These are phyloP conservation scores for Chiroxiphia lanceolata DNA, from an alignment of 2,797 vertebrate genomes.

Conservation along the genomic window DNA sequence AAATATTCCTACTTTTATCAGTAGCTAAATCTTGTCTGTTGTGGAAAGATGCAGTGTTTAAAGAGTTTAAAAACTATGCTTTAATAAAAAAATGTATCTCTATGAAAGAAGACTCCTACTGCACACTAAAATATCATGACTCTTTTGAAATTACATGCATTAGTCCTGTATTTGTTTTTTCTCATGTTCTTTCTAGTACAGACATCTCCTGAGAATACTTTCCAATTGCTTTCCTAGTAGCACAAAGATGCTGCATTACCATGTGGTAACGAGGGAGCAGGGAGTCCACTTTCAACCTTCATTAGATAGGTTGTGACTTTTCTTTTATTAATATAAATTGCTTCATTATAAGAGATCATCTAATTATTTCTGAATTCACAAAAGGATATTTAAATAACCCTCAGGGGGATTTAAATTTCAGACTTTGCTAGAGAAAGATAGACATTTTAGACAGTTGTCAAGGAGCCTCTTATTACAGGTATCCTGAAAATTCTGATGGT, in stretches of 20 bases:
- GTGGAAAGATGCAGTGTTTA: background rate
- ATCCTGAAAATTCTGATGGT: background rate
- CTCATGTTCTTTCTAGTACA: constrained; percentile 9
- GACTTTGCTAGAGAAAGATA: background rate
- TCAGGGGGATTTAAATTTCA: constrained; percentile 49
- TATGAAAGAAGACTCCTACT: background rate
- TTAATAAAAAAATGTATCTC: background rate
- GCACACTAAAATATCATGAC: background rate
- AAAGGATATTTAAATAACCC: constrained; percentile 55
- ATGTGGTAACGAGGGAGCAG: constrained; percentile 40
- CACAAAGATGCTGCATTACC: constrained; percentile 49
- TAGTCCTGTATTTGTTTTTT: background rate
- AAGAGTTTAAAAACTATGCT: background rate
- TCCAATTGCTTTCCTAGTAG: constrained; percentile 51
- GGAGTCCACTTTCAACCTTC: constrained; percentile 31
- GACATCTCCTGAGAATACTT: constrained; percentile 44
- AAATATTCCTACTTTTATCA: constrained; percentile 3
- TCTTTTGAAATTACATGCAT: background rate
- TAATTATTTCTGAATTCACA: constrained; percentile 74
- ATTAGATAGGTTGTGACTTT: constrained; percentile 51
- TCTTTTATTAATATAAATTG: constrained; percentile 71
- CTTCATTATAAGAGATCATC: constrained; percentile 56
- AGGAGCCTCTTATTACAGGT: background rate
- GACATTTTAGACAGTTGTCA: constrained; percentile 25
- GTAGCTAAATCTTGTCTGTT: background rate